Conservation (phyloP, 1,140 invertebrate species). For the Scaptomyza graminum region DNA sequence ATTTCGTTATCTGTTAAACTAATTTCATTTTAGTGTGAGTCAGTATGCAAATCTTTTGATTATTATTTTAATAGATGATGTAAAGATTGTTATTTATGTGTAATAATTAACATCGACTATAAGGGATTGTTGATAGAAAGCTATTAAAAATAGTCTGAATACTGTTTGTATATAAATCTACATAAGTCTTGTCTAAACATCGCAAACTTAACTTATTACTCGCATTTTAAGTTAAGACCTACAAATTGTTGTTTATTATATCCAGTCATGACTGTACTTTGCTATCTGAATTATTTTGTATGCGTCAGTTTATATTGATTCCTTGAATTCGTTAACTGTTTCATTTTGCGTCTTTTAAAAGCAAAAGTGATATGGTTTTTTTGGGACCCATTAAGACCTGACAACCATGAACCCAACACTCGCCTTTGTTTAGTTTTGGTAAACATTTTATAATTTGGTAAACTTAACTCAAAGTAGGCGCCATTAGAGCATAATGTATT, state of each 20-base stretch:
- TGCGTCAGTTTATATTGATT: background rate
- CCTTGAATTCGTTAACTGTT: background rate
- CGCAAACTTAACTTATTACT: too few species aligned
- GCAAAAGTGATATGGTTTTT: background rate
- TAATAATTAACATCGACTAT: background rate
- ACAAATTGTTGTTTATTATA: too few species aligned
- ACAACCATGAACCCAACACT: background rate
- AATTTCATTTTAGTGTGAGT: background rate
- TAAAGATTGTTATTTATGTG: background rate
- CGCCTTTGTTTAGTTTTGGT: slow-evolving; percentile 2
- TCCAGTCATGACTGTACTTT: too few species aligned
- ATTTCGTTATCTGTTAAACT: background rate
- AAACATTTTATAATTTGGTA: background rate
- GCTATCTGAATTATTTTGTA: too few species aligned
- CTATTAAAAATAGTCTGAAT: too few species aligned
- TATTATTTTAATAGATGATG: background rate
- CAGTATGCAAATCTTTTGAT: background rate
- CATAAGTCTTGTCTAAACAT: too few species aligned
- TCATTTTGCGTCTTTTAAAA: background rate
- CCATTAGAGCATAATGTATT: slow-evolving; percentile 20
- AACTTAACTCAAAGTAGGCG: slow-evolving; percentile 6
- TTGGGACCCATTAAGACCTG: background rate
- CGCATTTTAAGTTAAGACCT: too few species aligned
- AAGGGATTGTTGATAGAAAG: too few species aligned
- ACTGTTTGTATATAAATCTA: too few species aligned